These are phyloP conservation scores for Agrochola lychnidis DNA, from an alignment of 2,888 invertebrate species.

Conservation along the genomic window DNA sequence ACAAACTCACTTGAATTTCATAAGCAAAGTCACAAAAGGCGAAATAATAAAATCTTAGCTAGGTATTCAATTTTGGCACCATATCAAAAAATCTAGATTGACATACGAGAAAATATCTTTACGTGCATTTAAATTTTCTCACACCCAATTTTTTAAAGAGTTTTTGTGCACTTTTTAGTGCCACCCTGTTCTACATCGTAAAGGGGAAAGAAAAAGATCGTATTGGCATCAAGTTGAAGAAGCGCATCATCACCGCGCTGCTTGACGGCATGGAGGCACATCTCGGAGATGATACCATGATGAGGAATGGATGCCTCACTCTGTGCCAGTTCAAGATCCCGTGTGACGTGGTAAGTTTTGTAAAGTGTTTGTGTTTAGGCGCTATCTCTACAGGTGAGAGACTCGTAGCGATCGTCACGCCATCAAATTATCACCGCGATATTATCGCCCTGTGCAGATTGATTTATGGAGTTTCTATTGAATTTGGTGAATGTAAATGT, in stretches of 20 bases:
- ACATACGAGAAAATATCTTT: neutral
- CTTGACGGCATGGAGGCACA: constrained; percentile 97
- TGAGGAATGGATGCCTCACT: constrained; percentile 98
- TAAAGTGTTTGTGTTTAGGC: neutral
- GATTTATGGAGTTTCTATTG: no score
- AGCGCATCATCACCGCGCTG: constrained; percentile 95
- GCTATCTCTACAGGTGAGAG: neutral
- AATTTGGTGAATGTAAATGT: neutral
- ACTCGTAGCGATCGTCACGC: neutral
- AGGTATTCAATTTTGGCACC: no score
- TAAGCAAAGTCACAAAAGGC: neutral
- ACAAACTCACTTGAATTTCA: neutral
- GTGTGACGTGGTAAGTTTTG: constrained; percentile 95
- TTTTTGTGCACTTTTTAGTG: constrained; percentile 90
- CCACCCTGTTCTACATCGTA: constrained; percentile 98
- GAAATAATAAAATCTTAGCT: constrained; percentile 11
- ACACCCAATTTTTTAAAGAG: neutral
- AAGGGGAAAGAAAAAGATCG: constrained; percentile 95
- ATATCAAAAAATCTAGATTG: neutral
- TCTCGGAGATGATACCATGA: constrained; percentile 97
- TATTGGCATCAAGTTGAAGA: constrained; percentile 93
- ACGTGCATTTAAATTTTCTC: neutral
- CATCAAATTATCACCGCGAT: neutral
- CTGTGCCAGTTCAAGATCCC: constrained; percentile 98
- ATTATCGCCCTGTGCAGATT: neutral